Conservation (phyloP, 2,113 vertebrate species). For the Malurus cyaneus region DNA sequence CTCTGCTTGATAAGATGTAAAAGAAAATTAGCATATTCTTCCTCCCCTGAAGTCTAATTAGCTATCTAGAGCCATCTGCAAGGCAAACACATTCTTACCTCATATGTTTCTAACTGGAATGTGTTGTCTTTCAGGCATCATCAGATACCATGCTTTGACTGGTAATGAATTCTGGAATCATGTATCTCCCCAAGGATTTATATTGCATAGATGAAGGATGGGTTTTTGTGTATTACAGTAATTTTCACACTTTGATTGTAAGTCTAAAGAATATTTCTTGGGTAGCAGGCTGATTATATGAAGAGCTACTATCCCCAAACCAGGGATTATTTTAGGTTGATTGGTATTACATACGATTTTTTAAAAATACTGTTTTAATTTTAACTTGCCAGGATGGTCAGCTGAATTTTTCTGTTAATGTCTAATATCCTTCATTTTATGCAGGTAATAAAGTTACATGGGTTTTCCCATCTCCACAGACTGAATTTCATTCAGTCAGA, state of each 20-base stretch:
- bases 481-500: neutral
- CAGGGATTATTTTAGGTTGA: neutral
- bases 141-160: neutral
- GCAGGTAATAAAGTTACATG: neutral
- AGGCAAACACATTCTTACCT: conserved; percentile 27
- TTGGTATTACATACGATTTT: neutral
- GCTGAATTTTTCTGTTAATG: neutral
- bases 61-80: conserved; percentile 29
- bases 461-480: neutral
- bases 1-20: neutral
- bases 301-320: neutral
- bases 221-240: neutral
- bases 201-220: neutral
- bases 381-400: neutral
- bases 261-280: neutral
- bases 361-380: neutral
- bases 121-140: conserved; percentile 1
- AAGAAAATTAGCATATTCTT: conserved; percentile 17
- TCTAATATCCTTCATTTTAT: neutral
- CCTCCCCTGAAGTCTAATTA: neutral
- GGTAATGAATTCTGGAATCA: neutral
- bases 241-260: neutral
- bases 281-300: neutral
- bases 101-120: neutral
- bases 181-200: neutral